phyloP scores from a whole-genome alignment of 2,888 invertebrate genomes.

The Epinotia demarniana region DNA sequence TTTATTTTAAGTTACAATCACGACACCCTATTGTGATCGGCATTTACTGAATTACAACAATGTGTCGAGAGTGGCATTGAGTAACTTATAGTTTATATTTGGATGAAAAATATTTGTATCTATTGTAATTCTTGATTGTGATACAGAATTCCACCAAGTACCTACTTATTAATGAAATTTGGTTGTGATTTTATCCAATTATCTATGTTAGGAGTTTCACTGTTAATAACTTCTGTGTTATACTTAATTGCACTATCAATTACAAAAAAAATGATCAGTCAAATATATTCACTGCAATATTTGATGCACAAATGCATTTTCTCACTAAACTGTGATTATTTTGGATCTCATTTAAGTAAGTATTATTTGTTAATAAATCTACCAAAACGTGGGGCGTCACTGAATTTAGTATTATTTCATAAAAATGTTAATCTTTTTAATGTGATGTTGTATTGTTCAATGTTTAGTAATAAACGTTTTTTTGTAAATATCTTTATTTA shows the following conservation, averaged over 20 bases:
- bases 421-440: slow-evolving; percentile 39
- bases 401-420: slow-evolving; percentile 45
- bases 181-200: neutral
- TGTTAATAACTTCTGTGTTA: slow-evolving; percentile 17
- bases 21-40: neutral
- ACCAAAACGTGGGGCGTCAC: slow-evolving; percentile 37
- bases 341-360: slow-evolving; percentile 55
- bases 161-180: neutral
- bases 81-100: no score
- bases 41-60: neutral
- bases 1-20: neutral
- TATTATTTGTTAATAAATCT: slow-evolving; percentile 37
- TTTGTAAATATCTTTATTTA: slow-evolving; percentile 33
- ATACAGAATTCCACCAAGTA: neutral
- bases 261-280: neutral
- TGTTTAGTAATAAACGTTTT: slow-evolving; percentile 50
- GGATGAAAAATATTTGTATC: neutral
- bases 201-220: neutral
- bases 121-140: no score
- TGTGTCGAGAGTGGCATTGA: slow-evolving; percentile 7
- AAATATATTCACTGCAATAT: neutral
- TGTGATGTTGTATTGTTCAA: slow-evolving; percentile 49
- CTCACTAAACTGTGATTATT: slow-evolving; percentile 57
- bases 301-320: slow-evolving; percentile 25
- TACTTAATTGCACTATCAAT: slow-evolving; percentile 11